Conservation (phyloP, 2,888 invertebrate species). For the Ochlodes sylvanus region DNA sequence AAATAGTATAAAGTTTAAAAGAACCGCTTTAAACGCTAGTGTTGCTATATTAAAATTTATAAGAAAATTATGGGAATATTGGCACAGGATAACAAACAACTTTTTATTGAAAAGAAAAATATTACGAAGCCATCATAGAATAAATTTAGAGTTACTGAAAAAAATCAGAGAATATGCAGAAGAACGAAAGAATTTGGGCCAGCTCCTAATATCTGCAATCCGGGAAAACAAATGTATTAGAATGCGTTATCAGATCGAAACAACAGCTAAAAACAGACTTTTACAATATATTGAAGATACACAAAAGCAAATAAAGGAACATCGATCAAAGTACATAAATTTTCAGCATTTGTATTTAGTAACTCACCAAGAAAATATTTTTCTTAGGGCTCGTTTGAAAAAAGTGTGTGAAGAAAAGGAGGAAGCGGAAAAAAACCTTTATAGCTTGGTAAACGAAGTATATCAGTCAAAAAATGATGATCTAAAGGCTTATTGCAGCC, state of each 20-base stretch:
- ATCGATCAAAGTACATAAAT: conserved; percentile 59
- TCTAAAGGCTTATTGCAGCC: conserved; percentile 66
- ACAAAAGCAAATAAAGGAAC: conserved; percentile 65
- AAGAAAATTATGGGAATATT: conserved; percentile 43
- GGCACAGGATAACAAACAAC: conserved; percentile 28
- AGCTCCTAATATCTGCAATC: conserved; percentile 63
- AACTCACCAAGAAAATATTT: conserved; percentile 70
- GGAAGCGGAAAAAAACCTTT: conserved; percentile 61
- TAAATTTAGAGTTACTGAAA: conserved; percentile 57
- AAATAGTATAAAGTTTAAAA: conserved; percentile 46
- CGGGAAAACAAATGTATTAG: conserved; percentile 69
- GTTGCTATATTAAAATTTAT: conserved; percentile 47
- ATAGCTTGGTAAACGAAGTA: conserved; percentile 64
- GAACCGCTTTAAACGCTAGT: conserved; percentile 44
- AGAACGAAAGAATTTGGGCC: conserved; percentile 62
- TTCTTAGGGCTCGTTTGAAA: conserved; percentile 61
- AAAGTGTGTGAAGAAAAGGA: conserved; percentile 65
- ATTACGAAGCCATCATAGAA: conserved; percentile 42
- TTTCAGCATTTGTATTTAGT: conserved; percentile 70
- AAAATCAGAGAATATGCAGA: conserved; percentile 63
- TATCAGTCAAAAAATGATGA: conserved; percentile 65
- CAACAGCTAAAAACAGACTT: conserved; percentile 64
- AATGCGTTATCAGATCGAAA: conserved; percentile 64
- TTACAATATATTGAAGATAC: conserved; percentile 60
- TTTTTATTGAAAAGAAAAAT: conserved; percentile 29